Percentiles rank a stretch among this genome's conserved stretches.
Evolutionary conservation across 2,888 invertebrate species (phyloP).

Genomic region (Atethmia centrago): DNA sequence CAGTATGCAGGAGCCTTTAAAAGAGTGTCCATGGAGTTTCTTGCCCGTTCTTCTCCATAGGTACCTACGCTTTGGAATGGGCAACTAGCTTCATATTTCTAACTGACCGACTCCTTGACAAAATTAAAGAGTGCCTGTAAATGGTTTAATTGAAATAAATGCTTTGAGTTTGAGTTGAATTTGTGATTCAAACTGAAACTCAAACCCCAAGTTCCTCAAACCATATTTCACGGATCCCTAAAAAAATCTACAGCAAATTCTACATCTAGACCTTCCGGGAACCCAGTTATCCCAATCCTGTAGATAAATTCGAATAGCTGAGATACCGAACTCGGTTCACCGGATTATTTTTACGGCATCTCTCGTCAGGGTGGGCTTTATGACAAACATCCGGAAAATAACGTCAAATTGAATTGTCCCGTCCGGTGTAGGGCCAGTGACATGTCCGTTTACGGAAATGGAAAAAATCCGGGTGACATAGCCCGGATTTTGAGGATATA

Average conservation of each 20-base stretch:
- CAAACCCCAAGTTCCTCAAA: not conserved
- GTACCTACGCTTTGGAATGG: too few relatives aligned
- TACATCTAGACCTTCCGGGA: constrained; percentile 22
- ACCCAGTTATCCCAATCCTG: constrained; percentile 14
- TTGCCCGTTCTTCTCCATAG: too few relatives aligned
- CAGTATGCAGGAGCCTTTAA: too few relatives aligned
- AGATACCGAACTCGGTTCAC: constrained; percentile 30
- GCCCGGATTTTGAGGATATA: constrained; percentile 13
- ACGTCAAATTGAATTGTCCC: constrained; percentile 72
- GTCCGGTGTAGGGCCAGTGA: constrained; percentile 30
- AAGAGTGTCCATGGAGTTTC: too few relatives aligned
- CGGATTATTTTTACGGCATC: constrained; percentile 64
- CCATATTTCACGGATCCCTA: not conserved
- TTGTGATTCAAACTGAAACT: too few relatives aligned
- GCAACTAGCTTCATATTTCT: too few relatives aligned
- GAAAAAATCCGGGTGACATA: constrained; percentile 42
- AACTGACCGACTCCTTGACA: too few relatives aligned
- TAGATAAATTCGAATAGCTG: constrained; percentile 52
- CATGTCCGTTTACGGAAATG: constrained; percentile 45
- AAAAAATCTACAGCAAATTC: constrained; percentile 31
- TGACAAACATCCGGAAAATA: constrained; percentile 69
- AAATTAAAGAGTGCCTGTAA: too few relatives aligned
- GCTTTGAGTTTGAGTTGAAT: too few relatives aligned
- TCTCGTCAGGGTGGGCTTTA: constrained; percentile 43
- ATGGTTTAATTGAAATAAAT: too few relatives aligned